phyloP scores from a whole-genome alignment of 1,140 invertebrate species.

The Cotesia vestalis region DNA sequence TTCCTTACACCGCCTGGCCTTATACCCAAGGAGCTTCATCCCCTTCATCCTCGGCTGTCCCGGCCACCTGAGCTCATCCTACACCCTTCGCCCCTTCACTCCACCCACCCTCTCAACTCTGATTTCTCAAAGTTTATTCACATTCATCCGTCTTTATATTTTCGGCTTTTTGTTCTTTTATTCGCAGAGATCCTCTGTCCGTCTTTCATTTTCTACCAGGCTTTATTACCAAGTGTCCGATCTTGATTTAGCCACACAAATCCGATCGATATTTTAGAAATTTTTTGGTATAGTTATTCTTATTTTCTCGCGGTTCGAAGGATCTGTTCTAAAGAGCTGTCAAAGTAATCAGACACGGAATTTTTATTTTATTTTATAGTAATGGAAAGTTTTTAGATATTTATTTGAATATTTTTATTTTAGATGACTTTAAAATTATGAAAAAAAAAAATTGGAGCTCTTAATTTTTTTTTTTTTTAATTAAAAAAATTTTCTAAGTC shows the following conservation, averaged over 20 bases:
- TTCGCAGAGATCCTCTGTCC: background rate
- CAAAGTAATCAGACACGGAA: too few species aligned
- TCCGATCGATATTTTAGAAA: too few species aligned
- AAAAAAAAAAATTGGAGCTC: too few species aligned
- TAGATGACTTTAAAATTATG: too few species aligned
- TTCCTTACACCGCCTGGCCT: background rate
- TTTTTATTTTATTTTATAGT: too few species aligned
- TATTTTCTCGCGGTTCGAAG: conserved; percentile 18
- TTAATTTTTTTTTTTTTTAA: too few species aligned
- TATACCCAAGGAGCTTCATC: conserved; percentile 18
- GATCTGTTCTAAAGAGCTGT: too few species aligned
- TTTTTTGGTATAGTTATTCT: too few species aligned
- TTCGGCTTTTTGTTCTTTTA: conserved; percentile 13
- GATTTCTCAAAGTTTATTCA: conserved; percentile 21
- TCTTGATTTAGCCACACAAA: conserved; percentile 42
- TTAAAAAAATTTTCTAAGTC: too few species aligned
- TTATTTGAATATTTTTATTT: too few species aligned
- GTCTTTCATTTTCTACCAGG: conserved; percentile 28
- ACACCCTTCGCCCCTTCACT: conserved; percentile 22
- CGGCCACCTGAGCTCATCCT: conserved; percentile 19
- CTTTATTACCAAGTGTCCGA: conserved; percentile 48
- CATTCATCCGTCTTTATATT: conserved; percentile 25
- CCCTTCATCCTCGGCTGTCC: conserved; percentile 36
- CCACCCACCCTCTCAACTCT: conserved; percentile 32
- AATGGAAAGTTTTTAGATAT: too few species aligned